Evolutionary conservation across 2,113 vertebrate species (phyloP).

Genomic region (Lagopus leucura): DNA sequence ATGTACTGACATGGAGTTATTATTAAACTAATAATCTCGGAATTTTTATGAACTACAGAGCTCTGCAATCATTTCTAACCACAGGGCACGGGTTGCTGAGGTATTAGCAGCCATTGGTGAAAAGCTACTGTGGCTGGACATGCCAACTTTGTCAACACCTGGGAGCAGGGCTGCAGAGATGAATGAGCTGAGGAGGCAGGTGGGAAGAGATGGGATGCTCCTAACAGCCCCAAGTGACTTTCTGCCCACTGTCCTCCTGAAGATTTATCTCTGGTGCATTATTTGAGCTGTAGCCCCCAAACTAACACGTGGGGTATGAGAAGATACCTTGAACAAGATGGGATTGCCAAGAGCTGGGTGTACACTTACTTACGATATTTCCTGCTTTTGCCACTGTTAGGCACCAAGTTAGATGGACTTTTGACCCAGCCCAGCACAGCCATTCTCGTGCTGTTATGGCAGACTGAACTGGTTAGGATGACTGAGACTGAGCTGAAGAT

Average conservation of each 20-base stretch:
- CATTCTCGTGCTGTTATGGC: background rate
- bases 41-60: slow-evolving; percentile 56
- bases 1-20: slow-evolving; percentile 29
- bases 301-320: background rate
- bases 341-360: background rate
- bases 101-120: background rate
- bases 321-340: background rate
- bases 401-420: background rate
- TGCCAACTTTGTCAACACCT: background rate
- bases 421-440: background rate
- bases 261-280: background rate
- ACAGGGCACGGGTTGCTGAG: background rate
- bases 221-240: background rate
- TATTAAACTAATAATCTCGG: slow-evolving; percentile 47
- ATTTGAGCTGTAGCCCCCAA: background rate
- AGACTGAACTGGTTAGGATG: background rate
- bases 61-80: slow-evolving; percentile 16
- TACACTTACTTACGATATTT: background rate
- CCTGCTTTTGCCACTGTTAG: background rate
- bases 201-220: background rate
- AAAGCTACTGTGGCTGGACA: slow-evolving; percentile 16
- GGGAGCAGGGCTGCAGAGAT: background rate
- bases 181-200: background rate
- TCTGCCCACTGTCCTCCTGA: background rate
- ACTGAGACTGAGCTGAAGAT: background rate